phyloP scores from a whole-genome alignment of 2,888 invertebrate genomes.

The Boloria euphrosyne region DNA sequence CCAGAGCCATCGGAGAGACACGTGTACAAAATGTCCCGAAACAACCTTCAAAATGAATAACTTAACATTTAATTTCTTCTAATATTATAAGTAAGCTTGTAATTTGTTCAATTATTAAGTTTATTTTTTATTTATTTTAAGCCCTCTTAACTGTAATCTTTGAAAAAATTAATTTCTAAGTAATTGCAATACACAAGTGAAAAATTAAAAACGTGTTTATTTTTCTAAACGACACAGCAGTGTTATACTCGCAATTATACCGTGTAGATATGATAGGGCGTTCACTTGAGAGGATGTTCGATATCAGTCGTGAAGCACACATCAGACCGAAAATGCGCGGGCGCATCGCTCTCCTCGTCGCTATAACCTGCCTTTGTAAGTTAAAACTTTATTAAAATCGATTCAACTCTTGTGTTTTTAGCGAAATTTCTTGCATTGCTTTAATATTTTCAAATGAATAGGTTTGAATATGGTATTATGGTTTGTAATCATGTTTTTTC shows the following conservation, averaged over 20 bases:
- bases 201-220: background rate
- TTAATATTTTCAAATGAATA: background rate
- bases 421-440: background rate
- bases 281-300: conserved; percentile 64
- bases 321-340: conserved; percentile 44
- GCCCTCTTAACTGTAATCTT: too few relatives aligned
- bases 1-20: too few relatives aligned
- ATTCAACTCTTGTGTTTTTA: background rate
- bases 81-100: too few relatives aligned
- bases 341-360: conserved; percentile 43
- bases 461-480: background rate
- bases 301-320: conserved; percentile 44
- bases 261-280: conserved; percentile 46
- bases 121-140: too few relatives aligned
- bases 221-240: background rate
- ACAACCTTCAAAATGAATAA: too few relatives aligned
- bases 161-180: too few relatives aligned
- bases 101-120: too few relatives aligned
- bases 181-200: background rate
- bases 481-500: background rate
- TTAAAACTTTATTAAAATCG: background rate
- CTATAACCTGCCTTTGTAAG: conserved; percentile 10
- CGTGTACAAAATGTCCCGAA: too few relatives aligned
- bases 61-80: too few relatives aligned
- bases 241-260: background rate